phyloP scores from a whole-genome alignment of 2,888 invertebrate genomes.

The Protonemura montana region DNA sequence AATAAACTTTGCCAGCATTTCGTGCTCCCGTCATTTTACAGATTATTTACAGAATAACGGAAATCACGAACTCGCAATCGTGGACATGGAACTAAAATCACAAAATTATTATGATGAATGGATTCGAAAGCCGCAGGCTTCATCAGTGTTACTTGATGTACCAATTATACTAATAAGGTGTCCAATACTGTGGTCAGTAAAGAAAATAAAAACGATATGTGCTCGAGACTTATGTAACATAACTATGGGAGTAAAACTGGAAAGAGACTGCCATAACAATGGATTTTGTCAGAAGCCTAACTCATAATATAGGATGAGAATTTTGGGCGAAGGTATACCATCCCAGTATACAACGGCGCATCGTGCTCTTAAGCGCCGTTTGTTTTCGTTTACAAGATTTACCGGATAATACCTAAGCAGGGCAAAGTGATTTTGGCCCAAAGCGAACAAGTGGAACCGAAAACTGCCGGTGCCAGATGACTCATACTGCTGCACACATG shows the following conservation, averaged over 20 bases:
- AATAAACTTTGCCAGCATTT: background rate
- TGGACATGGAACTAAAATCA: background rate
- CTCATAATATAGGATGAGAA: background rate
- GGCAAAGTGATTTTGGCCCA: background rate
- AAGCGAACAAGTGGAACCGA: background rate
- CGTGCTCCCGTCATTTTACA: background rate
- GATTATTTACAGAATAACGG: conserved; percentile 12
- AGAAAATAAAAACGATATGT: no score
- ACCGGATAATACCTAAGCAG: conserved; percentile 2
- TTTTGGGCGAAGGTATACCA: background rate
- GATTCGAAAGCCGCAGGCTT: background rate
- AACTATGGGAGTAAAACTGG: no score
- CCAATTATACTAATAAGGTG: background rate
- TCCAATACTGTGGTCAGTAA: no score
- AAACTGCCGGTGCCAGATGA: background rate
- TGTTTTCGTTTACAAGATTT: conserved; percentile 12
- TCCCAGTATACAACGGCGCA: no score
- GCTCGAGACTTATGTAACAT: no score
- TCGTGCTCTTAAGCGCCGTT: background rate
- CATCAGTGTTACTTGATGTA: background rate
- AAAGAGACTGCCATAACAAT: no score
- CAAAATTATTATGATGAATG: background rate
- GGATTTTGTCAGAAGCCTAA: no score
- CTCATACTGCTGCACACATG: background rate
- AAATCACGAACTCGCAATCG: background rate